These are phyloP conservation scores for Ptychadena robeensis DNA, from an alignment of 2,797 vertebrate genomes.

Conservation along the genomic window DNA sequence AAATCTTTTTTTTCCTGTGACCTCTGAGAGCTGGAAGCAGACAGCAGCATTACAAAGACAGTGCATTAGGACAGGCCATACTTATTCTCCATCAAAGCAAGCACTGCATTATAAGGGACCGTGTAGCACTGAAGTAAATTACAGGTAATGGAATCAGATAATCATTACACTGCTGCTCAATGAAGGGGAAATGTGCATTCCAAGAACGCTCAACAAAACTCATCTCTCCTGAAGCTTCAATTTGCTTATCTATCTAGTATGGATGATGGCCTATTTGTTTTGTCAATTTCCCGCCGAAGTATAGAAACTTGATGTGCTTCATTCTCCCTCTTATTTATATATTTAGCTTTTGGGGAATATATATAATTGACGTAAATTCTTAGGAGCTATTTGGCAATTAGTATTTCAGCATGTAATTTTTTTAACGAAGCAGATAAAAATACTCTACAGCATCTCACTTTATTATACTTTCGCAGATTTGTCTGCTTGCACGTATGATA, in stretches of 20 bases:
- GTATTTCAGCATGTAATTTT: neutral
- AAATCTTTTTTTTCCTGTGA: conserved; percentile 11
- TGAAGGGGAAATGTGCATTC: conserved; percentile 56
- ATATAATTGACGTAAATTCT: conserved; percentile 4
- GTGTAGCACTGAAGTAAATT: conserved; percentile 49
- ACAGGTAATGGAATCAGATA: conserved; percentile 56
- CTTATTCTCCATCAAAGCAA: conserved; percentile 38
- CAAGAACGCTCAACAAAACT: conserved; percentile 52
- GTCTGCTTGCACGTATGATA: conserved; percentile 26
- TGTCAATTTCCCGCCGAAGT: conserved; percentile 35
- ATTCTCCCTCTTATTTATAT: conserved; percentile 9
- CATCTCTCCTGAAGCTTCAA: conserved; percentile 50
- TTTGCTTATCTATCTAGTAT: conserved; percentile 47
- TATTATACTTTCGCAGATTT: conserved; percentile 13
- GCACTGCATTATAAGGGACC: conserved; percentile 44
- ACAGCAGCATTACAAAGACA: conserved; percentile 30
- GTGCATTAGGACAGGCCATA: conserved; percentile 25
- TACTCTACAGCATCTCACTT: conserved; percentile 6
- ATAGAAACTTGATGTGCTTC: conserved; percentile 22
- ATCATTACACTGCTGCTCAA: conserved; percentile 53
- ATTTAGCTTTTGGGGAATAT: neutral
- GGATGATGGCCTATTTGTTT: conserved; percentile 49
- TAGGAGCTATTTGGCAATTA: neutral
- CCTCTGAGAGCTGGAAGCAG: neutral
- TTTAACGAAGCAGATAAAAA: conserved; percentile 29